Conservation (phyloP, 2,888 invertebrate species). For the Drosophila heteroneura region DNA sequence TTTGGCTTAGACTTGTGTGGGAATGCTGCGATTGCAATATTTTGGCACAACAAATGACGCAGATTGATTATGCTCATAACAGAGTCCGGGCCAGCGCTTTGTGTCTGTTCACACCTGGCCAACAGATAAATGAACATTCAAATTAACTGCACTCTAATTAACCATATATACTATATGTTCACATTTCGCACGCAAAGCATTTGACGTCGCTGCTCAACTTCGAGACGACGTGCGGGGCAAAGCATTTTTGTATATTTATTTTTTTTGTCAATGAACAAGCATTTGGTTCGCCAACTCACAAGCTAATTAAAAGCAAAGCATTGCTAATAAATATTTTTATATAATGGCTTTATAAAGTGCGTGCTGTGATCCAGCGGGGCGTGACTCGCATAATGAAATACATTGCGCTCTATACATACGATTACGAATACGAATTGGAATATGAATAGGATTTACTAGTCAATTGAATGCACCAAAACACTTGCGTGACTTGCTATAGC, state of each 20-base stretch:
- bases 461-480: constrained; percentile 65
- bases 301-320: constrained; percentile 73
- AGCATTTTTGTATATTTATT: not conserved
- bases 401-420: constrained; percentile 45
- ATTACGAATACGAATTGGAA: constrained; percentile 44
- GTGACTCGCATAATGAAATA: constrained; percentile 66
- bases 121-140: constrained; percentile 69
- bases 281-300: constrained; percentile 51
- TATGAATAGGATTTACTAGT: constrained; percentile 59
- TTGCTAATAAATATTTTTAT: constrained; percentile 67
- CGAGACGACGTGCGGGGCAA: not conserved
- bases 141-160: constrained; percentile 77
- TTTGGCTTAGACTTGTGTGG: constrained; percentile 66
- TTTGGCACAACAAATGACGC: constrained; percentile 67
- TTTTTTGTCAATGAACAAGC: constrained; percentile 53
- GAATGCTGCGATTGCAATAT: constrained; percentile 57
- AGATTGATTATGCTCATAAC: constrained; percentile 64
- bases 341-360: constrained; percentile 75
- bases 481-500: constrained; percentile 66
- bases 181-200: constrained; percentile 46
- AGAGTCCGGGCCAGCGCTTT: constrained; percentile 21
- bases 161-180: constrained; percentile 48
- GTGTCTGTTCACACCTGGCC: constrained; percentile 75
- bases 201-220: constrained; percentile 9
- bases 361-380: constrained; percentile 66